These are phyloP conservation scores for Platorchestia sp. DNA, from an alignment of 1,140 invertebrate species.

Conservation along the genomic window DNA sequence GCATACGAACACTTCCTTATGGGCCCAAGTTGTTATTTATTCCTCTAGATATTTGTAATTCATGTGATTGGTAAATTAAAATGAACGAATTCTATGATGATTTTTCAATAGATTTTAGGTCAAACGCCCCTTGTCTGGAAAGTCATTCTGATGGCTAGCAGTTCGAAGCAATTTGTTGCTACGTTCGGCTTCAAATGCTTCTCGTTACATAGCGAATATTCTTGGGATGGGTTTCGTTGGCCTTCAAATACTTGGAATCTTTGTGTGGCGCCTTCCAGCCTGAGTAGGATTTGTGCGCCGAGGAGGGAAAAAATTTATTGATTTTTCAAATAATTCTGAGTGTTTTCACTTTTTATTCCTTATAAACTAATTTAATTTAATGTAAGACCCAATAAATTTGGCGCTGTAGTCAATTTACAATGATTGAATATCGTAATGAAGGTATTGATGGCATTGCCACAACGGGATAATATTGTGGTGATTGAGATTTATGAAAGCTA, in stretches of 20 bases:
- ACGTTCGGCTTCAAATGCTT: not conserved
- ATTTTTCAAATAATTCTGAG: not conserved
- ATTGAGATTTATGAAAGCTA: too few relatives aligned
- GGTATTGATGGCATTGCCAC: too few relatives aligned
- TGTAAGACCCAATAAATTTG: too few relatives aligned
- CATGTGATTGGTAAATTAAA: too few relatives aligned
- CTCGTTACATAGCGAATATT: not conserved
- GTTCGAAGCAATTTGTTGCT: not conserved
- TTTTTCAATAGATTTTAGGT: not conserved
- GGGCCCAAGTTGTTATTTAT: too few relatives aligned
- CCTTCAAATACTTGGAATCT: not conserved
- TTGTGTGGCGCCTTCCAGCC: not conserved
- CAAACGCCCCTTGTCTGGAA: not conserved
- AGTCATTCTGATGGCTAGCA: not conserved
- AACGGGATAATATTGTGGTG: too few relatives aligned
- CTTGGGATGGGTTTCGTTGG: not conserved
- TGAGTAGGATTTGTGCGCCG: not conserved
- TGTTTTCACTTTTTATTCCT: too few relatives aligned
- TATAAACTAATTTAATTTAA: too few relatives aligned
- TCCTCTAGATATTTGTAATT: too few relatives aligned
- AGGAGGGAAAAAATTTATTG: not conserved
- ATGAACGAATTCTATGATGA: not conserved
- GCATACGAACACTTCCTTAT: too few relatives aligned
- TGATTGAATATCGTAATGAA: too few relatives aligned
- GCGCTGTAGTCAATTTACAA: too few relatives aligned